Evolutionary conservation across 2,888 invertebrate species (phyloP).

Genomic region (Augiades crinisus): DNA sequence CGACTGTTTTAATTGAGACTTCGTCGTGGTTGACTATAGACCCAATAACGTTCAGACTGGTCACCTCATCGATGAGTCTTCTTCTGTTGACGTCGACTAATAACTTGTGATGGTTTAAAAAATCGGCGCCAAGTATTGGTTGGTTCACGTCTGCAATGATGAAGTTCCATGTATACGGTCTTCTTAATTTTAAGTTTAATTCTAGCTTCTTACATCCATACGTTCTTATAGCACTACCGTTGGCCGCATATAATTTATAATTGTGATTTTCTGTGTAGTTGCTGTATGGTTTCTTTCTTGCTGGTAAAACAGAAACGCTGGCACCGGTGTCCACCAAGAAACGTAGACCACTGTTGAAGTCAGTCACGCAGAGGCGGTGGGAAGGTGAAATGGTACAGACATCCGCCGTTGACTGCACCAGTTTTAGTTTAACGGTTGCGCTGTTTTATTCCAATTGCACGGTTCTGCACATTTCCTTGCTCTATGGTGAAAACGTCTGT

Average conservation of each 20-base stretch:
- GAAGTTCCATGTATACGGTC: slow-evolving; percentile 1
- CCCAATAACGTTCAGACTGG: not conserved
- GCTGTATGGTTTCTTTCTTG: not conserved
- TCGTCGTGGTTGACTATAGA: not conserved
- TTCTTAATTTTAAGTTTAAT: slow-evolving; percentile 2
- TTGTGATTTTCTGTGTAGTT: not conserved
- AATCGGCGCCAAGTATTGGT: slow-evolving; percentile 5
- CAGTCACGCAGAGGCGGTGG: slow-evolving; percentile 10
- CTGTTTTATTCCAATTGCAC: not conserved
- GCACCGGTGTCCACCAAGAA: not conserved
- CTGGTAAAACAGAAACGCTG: slow-evolving; percentile 1
- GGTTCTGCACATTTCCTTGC: not conserved
- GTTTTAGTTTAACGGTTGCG: slow-evolving; percentile 5
- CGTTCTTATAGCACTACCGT: not conserved
- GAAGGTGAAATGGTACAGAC: not conserved
- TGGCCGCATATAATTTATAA: slow-evolving; percentile 5
- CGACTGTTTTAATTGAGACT: not conserved
- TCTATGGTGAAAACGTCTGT: not conserved
- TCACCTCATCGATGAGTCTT: not conserved
- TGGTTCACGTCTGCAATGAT: slow-evolving; percentile 5
- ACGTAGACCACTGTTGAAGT: not conserved
- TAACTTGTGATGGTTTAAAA: not conserved
- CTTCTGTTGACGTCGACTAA: not conserved
- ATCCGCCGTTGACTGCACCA: slow-evolving; percentile 10
- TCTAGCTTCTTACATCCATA: not conserved